These are phyloP conservation scores for Nesogale talazaci DNA, from an alignment of 2,113 vertebrate species.

Conservation along the genomic window DNA sequence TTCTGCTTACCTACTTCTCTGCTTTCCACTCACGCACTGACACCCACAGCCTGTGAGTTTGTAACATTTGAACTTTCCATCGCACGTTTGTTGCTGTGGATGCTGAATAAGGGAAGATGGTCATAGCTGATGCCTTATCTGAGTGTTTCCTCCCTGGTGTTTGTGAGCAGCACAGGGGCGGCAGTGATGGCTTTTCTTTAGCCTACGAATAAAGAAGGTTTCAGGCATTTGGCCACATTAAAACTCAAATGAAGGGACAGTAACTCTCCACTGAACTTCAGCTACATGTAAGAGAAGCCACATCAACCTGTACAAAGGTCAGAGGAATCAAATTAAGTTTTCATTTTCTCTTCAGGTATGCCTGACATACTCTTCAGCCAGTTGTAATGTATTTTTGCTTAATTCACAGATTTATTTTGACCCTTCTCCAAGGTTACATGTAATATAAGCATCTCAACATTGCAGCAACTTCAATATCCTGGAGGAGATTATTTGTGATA, in stretches of 20 bases:
- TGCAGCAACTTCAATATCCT: conserved; percentile 55
- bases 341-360: conserved; percentile 52
- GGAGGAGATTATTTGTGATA: conserved; percentile 67
- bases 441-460: conserved; percentile 72
- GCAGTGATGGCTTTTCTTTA: not conserved
- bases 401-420: conserved; percentile 77
- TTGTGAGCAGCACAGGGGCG: not conserved
- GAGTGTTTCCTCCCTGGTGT: not conserved
- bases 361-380: conserved; percentile 44
- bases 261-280: not conserved
- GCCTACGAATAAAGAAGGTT: not conserved
- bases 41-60: not conserved
- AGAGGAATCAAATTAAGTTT: not conserved
- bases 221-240: not conserved
- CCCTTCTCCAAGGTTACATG: conserved; percentile 70
- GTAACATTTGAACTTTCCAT: not conserved
- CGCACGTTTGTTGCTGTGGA: not conserved
- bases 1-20: not conserved
- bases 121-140: not conserved
- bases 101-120: not conserved
- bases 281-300: not conserved
- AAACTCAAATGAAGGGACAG: not conserved
- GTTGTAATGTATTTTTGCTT: conserved; percentile 69
- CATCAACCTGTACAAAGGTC: not conserved
- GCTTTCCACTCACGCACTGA: not conserved